A percentile compares a stretch with the other conserved stretches of the same genome.
Conservation (phyloP, 2,888 invertebrate species). For the Acanthosoma haemorrhoidale region DNA sequence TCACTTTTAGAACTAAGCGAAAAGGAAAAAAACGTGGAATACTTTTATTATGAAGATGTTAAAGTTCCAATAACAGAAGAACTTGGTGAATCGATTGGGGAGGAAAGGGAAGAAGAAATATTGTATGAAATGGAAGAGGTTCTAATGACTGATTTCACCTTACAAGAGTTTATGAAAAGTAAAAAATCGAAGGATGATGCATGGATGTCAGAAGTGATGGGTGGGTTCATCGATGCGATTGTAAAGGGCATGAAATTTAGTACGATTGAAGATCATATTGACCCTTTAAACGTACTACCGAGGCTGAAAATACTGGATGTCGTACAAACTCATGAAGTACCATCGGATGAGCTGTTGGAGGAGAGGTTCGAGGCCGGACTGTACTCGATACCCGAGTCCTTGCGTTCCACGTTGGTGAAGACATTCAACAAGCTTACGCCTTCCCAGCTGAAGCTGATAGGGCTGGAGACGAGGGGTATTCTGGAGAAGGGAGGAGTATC, state of each 20-base stretch:
- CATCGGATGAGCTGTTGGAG: conserved; percentile 11
- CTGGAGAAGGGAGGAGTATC: background rate
- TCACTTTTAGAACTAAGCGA: background rate
- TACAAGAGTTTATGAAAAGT: background rate
- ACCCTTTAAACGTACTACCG: background rate
- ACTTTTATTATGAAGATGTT: background rate
- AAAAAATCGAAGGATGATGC: background rate
- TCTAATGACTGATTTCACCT: background rate
- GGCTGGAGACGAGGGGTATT: background rate
- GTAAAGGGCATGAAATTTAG: conserved; percentile 10
- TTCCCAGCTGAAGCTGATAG: background rate
- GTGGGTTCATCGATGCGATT: background rate
- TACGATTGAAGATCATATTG: background rate
- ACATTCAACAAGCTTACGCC: background rate
- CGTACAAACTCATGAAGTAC: conserved; percentile 27
- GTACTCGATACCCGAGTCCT: conserved; percentile 20
- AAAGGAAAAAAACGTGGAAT: background rate
- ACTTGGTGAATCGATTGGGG: conserved; percentile 23
- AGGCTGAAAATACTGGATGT: conserved; percentile 4
- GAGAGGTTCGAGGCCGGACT: conserved; percentile 22
- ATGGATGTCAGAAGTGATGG: background rate
- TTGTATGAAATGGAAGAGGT: background rate
- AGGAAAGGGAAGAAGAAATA: conserved; percentile 8
- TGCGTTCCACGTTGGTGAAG: background rate
- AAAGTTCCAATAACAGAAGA: background rate